Percentiles rank a stretch among this genome's conserved stretches.
Evolutionary conservation across 1,140 invertebrate genomes (phyloP).

Genomic region (Frieseomelitta varia): DNA sequence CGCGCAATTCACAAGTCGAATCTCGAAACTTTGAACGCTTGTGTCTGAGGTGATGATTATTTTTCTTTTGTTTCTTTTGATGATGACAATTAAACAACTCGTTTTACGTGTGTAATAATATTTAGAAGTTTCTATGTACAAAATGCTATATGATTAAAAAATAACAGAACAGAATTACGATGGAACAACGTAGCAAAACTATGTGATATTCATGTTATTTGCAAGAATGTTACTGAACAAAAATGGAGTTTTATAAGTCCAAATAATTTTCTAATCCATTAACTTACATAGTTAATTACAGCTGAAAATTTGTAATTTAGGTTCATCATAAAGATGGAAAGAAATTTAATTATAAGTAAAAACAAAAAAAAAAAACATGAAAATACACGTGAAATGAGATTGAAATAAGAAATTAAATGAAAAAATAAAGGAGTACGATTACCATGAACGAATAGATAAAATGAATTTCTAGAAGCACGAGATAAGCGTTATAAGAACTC

Average conservation of each 20-base stretch:
- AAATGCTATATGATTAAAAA: not conserved
- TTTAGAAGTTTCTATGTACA: not conserved
- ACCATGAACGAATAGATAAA: not conserved
- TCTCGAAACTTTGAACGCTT: not conserved
- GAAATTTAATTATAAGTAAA: not conserved
- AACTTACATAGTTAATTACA: not conserved
- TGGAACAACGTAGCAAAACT: no score
- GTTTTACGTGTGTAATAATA: not conserved
- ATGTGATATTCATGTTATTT: not conserved
- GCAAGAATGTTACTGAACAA: not conserved
- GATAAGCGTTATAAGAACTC: not conserved
- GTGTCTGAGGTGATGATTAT: not conserved
- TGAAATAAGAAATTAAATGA: not conserved
- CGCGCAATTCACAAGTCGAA: not conserved
- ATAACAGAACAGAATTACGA: not conserved
- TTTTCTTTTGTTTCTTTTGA: not conserved
- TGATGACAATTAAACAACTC: not conserved
- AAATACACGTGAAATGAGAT: not conserved
- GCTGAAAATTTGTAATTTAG: not conserved
- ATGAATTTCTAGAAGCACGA: not conserved
- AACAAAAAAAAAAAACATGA: no score
- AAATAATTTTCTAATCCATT: not conserved
- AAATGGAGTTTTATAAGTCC: not conserved
- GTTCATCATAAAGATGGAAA: no score
- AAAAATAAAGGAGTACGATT: not conserved